Evolutionary conservation across 2,113 vertebrate species (phyloP).

Genomic region (Trichomycterus rosablanca): DNA sequence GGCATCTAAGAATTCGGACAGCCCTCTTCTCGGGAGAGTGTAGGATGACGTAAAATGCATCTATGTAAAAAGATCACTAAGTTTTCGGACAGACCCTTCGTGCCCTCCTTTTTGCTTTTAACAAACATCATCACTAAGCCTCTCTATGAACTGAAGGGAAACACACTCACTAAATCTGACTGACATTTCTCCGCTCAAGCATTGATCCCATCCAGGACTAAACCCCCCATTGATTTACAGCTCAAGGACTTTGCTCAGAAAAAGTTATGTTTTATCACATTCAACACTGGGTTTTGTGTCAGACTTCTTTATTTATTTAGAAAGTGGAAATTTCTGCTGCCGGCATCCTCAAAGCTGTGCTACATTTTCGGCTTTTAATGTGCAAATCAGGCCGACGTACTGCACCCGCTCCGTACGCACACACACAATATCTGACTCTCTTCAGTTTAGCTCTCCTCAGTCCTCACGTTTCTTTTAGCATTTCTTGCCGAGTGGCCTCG

Average conservation of each 20-base stretch:
- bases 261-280: slow-evolving; percentile 34
- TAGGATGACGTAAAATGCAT: too few relatives aligned
- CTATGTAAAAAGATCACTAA: too few relatives aligned
- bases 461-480: slow-evolving; percentile 27
- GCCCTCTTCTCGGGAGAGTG: too few relatives aligned
- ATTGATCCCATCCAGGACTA: slow-evolving; percentile 32
- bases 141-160: slow-evolving; percentile 16
- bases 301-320: slow-evolving; percentile 42
- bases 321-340: slow-evolving; percentile 39
- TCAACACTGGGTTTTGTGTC: slow-evolving; percentile 20
- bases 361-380: slow-evolving; percentile 39
- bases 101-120: neutral
- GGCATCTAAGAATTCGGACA: too few relatives aligned
- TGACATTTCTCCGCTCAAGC: slow-evolving; percentile 30
- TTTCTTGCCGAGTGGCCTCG: slow-evolving; percentile 40
- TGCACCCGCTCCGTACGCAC: neutral
- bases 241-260: slow-evolving; percentile 23
- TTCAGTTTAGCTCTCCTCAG: neutral
- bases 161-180: slow-evolving; percentile 29
- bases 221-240: slow-evolving; percentile 38
- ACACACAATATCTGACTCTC: slow-evolving; percentile 16
- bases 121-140: slow-evolving; percentile 5
- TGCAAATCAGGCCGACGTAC: slow-evolving; percentile 38
- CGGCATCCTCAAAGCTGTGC: slow-evolving; percentile 41
- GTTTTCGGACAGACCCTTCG: too few relatives aligned